phyloP scores from a whole-genome alignment of 35 echinoderm and acorn worm genomes.

The Apostichopus parvimensis region DNA sequence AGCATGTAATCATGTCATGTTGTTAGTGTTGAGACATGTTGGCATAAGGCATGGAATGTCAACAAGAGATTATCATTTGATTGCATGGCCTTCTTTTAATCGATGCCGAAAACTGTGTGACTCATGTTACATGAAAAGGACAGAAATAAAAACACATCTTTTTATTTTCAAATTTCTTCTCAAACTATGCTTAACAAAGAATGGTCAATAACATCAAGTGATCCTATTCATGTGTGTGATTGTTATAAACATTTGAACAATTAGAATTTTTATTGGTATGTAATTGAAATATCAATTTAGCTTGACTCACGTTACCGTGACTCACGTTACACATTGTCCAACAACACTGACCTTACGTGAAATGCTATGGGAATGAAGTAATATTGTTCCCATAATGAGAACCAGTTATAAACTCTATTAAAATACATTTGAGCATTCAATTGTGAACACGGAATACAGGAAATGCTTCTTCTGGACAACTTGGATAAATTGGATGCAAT shows the following conservation, averaged over 20 bases:
- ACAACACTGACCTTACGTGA: neutral
- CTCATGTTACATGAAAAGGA: too few relatives aligned
- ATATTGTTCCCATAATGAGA: slow-evolving; percentile 5
- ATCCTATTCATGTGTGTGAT: neutral
- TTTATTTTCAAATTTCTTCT: neutral
- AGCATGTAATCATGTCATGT: too few relatives aligned
- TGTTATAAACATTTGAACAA: neutral
- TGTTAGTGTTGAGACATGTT: too few relatives aligned
- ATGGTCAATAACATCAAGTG: neutral
- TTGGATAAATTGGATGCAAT: neutral
- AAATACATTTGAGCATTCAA: slow-evolving; percentile 12
- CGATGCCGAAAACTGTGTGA: too few relatives aligned
- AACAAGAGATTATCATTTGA: too few relatives aligned
- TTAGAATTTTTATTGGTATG: neutral
- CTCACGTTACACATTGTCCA: neutral
- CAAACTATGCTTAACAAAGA: neutral
- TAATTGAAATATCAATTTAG: neutral
- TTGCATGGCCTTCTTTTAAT: neutral
- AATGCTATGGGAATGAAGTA: neutral
- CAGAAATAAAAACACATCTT: too few relatives aligned
- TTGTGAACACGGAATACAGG: neutral
- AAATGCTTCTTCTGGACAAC: neutral
- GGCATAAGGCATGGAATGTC: too few relatives aligned
- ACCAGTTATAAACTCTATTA: neutral
- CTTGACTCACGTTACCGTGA: neutral